Base-by-base conservation (phyloP, 2,113 vertebrate genomes). In the Corythoichthys intestinalis region DNA sequence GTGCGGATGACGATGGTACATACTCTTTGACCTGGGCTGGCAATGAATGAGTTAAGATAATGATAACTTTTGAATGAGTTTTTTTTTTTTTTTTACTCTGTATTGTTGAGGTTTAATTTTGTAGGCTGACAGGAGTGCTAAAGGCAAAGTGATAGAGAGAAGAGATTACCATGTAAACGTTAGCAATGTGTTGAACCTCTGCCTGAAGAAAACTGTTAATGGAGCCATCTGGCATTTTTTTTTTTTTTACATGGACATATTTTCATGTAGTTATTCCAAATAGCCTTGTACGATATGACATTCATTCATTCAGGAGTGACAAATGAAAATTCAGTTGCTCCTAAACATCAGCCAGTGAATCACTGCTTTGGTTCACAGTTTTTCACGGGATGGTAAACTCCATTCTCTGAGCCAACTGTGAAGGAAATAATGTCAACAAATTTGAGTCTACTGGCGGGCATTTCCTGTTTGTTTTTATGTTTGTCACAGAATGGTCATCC, bases 401-500 rank as follows among this genome's bases (percentile, higher is more conserved):
- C 28, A 17, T 37, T 17, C 14, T 50, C 41, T 12, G 63, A 37
- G 63, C 28, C 63, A 50, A 49, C 15, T 65, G 46, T 49, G 28
- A 65, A 17, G 59, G 59, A 62, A 44, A n/a, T n/a, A 44, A 20
- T 62, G 59, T 41, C 41, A 62, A 62, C 12, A 61, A 44, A 44
- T 34, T 44, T 62, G 7, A 9, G 38, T n/a, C 59, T 63, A 67
- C 60, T 57, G 75, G 66, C 59, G 65, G 71, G 66, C 60, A 12
- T 72, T 77, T 72, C 44, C 44, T 65, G 56, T 76, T 52, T 73
- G 57, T 75, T 69, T 72, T 53, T 74, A 69, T 67, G 65, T 80
- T 63, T 50, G 62, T 67, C 62, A 65, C 53, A 65, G 72, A 44
- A 71, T 62, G 74, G 64, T 65, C 53, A 74, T 80, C 76, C 79